Evolutionary conservation across 2,113 vertebrate species (phyloP).

Genomic region (Oryctolagus cuniculus): DNA sequence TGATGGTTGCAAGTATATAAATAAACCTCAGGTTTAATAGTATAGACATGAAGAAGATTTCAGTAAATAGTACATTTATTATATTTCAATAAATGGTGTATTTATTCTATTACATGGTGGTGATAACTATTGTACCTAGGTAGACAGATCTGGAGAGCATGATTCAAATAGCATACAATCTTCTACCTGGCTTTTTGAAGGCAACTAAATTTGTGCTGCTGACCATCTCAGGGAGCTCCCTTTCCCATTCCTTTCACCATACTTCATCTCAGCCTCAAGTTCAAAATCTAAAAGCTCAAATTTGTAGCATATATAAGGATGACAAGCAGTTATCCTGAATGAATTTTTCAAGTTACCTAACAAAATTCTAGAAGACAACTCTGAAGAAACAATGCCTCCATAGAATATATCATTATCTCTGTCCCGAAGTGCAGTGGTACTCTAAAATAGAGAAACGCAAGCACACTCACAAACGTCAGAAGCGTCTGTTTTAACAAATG

Average conservation of each 20-base stretch:
- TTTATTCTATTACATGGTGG: not conserved
- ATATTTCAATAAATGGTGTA: not conserved
- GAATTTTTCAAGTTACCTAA: not conserved
- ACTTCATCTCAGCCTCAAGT: not conserved
- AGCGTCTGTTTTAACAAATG: not conserved
- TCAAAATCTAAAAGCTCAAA: not conserved
- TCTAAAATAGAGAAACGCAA: constrained; percentile 31
- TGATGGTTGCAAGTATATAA: not conserved
- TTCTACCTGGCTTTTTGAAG: not conserved
- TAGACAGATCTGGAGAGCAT: not conserved
- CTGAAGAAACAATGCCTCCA: not conserved
- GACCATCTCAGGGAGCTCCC: not conserved
- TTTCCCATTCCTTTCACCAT: not conserved
- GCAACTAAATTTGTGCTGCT: not conserved
- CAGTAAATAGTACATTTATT: not conserved
- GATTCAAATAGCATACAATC: not conserved
- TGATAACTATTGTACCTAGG: not conserved
- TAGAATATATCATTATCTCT: not conserved
- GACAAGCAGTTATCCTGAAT: not conserved
- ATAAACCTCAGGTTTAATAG: not conserved
- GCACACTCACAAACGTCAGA: not conserved
- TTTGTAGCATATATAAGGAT: not conserved
- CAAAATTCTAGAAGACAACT: constrained; percentile 1
- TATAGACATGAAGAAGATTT: not conserved
- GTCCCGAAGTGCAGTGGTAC: not conserved